Evolutionary conservation across 2,113 vertebrate genomes (phyloP).

Genomic region (Illadopsis cleaveri): DNA sequence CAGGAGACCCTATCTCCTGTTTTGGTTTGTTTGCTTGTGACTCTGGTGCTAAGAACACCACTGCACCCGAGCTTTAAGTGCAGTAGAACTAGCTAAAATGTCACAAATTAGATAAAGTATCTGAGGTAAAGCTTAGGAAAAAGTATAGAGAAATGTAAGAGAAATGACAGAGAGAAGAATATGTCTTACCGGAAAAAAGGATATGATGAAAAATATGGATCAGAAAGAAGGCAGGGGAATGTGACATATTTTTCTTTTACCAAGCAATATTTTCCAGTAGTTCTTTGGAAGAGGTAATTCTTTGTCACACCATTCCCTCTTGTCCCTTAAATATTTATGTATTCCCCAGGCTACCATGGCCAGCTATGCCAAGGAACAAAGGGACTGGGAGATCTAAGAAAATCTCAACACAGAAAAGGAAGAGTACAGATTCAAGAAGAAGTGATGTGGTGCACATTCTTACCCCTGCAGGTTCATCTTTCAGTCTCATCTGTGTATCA

Average conservation of each 20-base stretch:
- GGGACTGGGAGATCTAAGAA: neutral
- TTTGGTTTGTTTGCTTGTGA: neutral
- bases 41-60: neutral
- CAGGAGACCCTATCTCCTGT: neutral
- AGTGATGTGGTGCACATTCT: neutral
- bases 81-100: neutral
- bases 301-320: neutral
- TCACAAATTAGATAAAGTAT: neutral
- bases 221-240: neutral
- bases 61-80: neutral
- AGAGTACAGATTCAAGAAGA: neutral
- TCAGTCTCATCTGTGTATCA: neutral
- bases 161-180: neutral
- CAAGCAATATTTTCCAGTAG: neutral
- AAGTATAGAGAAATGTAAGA: neutral
- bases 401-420: neutral
- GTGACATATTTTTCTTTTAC: neutral
- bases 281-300: neutral
- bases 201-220: neutral
- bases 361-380: neutral
- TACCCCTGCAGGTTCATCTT: neutral
- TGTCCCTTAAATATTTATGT: neutral
- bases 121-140: neutral
- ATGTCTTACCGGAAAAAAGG: accelerated
- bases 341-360: neutral